Evolutionary conservation across 53 echinoderm and acorn worm species (phyloP).

Genomic region (Apostichopus leukothele): DNA sequence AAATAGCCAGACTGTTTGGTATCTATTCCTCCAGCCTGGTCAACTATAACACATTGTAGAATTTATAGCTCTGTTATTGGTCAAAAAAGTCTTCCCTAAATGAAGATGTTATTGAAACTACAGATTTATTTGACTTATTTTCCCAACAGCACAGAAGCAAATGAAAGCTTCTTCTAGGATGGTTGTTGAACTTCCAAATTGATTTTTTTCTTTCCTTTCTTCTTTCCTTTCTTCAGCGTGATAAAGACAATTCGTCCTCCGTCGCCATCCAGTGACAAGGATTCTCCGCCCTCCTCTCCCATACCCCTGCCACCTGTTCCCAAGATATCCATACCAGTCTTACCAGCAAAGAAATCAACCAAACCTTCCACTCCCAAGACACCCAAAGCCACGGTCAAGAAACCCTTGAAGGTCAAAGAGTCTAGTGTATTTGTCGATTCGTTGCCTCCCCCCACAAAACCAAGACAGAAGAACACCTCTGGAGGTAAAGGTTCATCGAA

Average conservation of each 20-base stretch:
- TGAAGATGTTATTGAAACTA: no score
- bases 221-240: slow-evolving; percentile 49
- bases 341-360: slow-evolving; percentile 52
- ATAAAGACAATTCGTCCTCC: slow-evolving; percentile 56
- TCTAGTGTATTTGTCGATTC: slow-evolving; percentile 20
- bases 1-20: no score
- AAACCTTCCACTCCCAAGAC: slow-evolving; percentile 43
- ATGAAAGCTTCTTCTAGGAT: no score
- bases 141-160: no score
- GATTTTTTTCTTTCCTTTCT: no score
- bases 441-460: slow-evolving; percentile 41
- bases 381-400: not conserved
- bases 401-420: slow-evolving; percentile 36
- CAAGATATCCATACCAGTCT: slow-evolving; percentile 56
- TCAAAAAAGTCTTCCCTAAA: no score
- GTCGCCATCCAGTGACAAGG: slow-evolving; percentile 22
- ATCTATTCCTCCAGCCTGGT: no score
- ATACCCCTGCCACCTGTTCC: slow-evolving; percentile 51
- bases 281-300: slow-evolving; percentile 39
- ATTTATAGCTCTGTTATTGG: no score
- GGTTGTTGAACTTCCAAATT: no score
- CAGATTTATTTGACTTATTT: no score
- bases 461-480: slow-evolving; percentile 37
- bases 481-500: slow-evolving; percentile 37
- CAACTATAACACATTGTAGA: no score